Conservation (phyloP, 2,113 vertebrate genomes). For the Galemys pyrenaicus region DNA sequence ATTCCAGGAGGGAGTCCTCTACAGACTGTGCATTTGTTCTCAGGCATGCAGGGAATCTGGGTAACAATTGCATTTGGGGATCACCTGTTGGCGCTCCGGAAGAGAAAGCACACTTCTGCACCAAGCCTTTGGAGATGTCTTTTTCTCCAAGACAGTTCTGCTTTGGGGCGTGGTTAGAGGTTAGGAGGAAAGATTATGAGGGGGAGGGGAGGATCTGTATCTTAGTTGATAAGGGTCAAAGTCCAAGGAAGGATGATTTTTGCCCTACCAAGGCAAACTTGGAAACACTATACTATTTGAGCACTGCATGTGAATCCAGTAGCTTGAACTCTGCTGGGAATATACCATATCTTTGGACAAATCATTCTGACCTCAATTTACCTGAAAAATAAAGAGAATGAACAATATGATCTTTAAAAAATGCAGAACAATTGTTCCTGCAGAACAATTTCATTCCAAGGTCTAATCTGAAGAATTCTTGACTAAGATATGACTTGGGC, state of each 20-base stretch:
- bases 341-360: neutral
- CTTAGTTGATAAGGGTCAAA: slow-evolving; percentile 7
- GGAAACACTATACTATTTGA: neutral
- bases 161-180: slow-evolving; percentile 31
- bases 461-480: slow-evolving; percentile 26
- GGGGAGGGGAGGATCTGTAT: neutral
- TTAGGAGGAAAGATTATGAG: neutral
- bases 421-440: neutral
- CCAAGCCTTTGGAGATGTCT: slow-evolving; percentile 44
- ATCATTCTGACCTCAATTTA: neutral
- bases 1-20: slow-evolving; percentile 68
- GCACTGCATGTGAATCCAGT: neutral
- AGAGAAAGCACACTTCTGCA: slow-evolving; percentile 61
- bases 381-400: neutral
- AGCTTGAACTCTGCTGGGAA: neutral
- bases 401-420: neutral
- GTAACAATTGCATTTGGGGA: slow-evolving; percentile 72
- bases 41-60: slow-evolving; percentile 62
- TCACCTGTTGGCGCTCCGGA: slow-evolving; percentile 75
- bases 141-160: slow-evolving; percentile 45
- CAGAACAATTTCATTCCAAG: neutral
- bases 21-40: slow-evolving; percentile 74
- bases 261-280: neutral
- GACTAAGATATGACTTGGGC: neutral
- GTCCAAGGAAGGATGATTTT: neutral